A percentile compares a stretch with the other conserved stretches of the same genome.
phyloP scores from a whole-genome alignment of 2,113 vertebrate genomes.

The Nycticryphes semicollaris region DNA sequence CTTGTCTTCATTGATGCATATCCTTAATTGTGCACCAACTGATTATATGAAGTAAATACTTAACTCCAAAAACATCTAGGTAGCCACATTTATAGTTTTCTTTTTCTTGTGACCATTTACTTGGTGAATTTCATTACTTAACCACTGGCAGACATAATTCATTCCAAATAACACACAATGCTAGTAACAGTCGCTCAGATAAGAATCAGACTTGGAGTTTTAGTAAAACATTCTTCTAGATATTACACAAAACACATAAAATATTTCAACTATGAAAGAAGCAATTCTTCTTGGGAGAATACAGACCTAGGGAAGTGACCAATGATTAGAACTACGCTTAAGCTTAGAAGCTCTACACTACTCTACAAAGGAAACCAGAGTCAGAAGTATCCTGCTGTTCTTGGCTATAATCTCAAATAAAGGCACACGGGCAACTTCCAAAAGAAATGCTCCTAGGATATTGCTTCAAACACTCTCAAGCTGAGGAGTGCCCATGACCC shows the following conservation, averaged over 20 bases:
- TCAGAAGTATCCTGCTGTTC: neutral
- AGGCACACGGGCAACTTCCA: neutral
- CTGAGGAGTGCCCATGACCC: neutral
- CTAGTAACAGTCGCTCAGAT: neutral
- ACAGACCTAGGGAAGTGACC: neutral
- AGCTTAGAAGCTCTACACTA: neutral
- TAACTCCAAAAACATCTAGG: neutral
- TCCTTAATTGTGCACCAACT: neutral
- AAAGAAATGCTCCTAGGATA: neutral
- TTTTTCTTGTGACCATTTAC: neutral
- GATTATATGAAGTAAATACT: neutral
- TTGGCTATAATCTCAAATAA: neutral
- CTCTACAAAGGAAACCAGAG: neutral
- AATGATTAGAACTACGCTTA: neutral
- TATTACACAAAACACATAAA: neutral
- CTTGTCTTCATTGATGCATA: constrained; percentile 19
- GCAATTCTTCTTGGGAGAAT: neutral
- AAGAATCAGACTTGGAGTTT: neutral
- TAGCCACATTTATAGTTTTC: neutral
- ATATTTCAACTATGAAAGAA: neutral
- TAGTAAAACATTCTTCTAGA: neutral
- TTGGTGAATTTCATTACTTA: neutral
- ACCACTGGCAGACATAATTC: neutral
- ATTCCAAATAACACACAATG: neutral
- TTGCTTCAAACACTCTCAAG: neutral